Percentiles rank a stretch among this genome's conserved stretches.
Evolutionary conservation across 2,888 invertebrate species (phyloP).

Genomic region (Apotomis turbidana): DNA sequence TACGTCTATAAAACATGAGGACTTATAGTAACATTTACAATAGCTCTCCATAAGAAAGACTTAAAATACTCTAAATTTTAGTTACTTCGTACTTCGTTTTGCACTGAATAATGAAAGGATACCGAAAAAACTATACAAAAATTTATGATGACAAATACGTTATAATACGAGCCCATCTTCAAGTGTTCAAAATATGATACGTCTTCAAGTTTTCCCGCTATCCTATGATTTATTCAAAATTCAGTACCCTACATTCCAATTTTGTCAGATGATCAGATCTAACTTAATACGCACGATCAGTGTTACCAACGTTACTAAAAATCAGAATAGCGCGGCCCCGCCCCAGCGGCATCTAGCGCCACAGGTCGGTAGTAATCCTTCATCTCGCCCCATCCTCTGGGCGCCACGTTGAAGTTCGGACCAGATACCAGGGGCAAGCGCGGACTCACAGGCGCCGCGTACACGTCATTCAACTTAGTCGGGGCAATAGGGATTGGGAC

Average conservation of each 20-base stretch:
- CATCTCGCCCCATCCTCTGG: conserved; percentile 91
- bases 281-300: neutral
- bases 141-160: too few species aligned
- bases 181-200: too few species aligned
- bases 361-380: conserved; percentile 89
- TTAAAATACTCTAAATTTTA: too few species aligned
- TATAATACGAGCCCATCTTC: too few species aligned
- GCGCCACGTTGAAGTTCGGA: conserved; percentile 92
- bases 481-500: conserved; percentile 73
- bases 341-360: conserved; percentile 85
- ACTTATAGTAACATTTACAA: too few species aligned
- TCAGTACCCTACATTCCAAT: neutral
- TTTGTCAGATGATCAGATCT: neutral
- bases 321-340: conserved; percentile 73
- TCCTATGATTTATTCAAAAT: too few species aligned
- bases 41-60: too few species aligned
- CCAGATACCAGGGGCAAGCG: conserved; percentile 72
- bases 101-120: too few species aligned
- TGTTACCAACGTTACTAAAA: conserved; percentile 63
- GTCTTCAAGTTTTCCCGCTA: too few species aligned
- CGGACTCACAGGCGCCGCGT: conserved; percentile 74
- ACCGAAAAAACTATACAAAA: too few species aligned
- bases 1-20: too few species aligned
- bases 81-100: too few species aligned
- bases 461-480: conserved; percentile 78